phyloP scores from a whole-genome alignment of 2,888 invertebrate species.

The Lysandra coridon region DNA sequence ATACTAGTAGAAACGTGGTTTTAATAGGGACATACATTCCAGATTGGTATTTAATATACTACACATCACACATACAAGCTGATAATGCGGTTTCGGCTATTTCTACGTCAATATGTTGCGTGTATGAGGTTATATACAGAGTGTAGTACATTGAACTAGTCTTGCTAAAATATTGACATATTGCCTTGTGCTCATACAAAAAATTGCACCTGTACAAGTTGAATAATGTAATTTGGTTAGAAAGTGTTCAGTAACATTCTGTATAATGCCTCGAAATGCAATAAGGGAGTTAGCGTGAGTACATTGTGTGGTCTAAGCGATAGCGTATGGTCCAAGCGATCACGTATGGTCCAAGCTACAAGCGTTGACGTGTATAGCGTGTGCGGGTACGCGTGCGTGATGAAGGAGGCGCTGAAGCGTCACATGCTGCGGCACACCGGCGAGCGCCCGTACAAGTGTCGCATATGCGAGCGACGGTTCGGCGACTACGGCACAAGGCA shows the following conservation, averaged over 20 bases:
- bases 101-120: neutral
- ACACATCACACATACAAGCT: neutral
- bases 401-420: slow-evolving; percentile 63
- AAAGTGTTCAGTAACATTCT: neutral
- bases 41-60: neutral
- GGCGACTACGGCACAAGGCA: slow-evolving; percentile 68
- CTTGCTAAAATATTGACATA: too few species aligned
- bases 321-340: neutral
- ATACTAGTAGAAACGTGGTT: neutral
- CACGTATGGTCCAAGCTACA: neutral
- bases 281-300: neutral
- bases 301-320: neutral
- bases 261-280: neutral
- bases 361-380: slow-evolving; percentile 46
- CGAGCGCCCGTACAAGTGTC: slow-evolving; percentile 65
- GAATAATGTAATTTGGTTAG: neutral
- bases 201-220: neutral
- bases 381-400: slow-evolving; percentile 64
- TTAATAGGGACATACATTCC: neutral
- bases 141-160: neutral
- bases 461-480: slow-evolving; percentile 67
- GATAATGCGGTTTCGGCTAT: neutral
- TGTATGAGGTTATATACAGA: neutral
- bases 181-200: too few species aligned
- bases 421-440: slow-evolving; percentile 73